Evolutionary conservation across 2,888 invertebrate genomes (phyloP).

Genomic region (Plemyria rubiginata): DNA sequence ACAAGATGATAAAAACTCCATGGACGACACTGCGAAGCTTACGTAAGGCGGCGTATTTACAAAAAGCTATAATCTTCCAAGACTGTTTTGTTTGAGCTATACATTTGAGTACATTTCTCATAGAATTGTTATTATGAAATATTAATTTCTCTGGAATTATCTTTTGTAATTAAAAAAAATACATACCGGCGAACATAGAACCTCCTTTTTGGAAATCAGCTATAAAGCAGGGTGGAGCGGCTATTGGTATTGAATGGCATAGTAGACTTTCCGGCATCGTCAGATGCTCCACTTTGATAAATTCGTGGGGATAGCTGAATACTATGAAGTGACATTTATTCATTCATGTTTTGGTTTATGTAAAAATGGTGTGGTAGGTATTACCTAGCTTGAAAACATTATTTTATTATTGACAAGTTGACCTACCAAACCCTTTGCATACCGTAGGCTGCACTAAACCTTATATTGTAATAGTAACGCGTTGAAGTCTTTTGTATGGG

Average conservation of each 20-base stretch:
- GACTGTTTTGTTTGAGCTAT: constrained; percentile 7
- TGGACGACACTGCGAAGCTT: constrained; percentile 45
- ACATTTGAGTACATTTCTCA: background rate
- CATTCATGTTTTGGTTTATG: too few relatives aligned
- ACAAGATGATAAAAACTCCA: constrained; percentile 57
- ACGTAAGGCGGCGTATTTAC: constrained; percentile 55
- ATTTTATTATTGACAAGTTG: background rate
- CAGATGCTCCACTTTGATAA: constrained; percentile 60
- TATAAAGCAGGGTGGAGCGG: too few relatives aligned
- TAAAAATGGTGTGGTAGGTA: background rate
- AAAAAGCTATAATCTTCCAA: constrained; percentile 1
- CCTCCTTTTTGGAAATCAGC: too few relatives aligned
- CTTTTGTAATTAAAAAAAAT: too few relatives aligned
- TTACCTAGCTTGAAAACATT: background rate
- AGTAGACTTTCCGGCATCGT: constrained; percentile 20
- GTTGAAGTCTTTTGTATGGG: constrained; percentile 79
- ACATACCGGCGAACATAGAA: too few relatives aligned
- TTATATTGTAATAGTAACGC: constrained; percentile 50
- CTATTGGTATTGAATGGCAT: constrained; percentile 7
- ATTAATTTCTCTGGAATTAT: background rate
- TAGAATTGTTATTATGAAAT: too few relatives aligned
- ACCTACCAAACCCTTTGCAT: background rate
- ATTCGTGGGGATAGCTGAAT: constrained; percentile 27
- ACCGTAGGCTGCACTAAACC: constrained; percentile 1
- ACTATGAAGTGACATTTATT: background rate